Evolutionary conservation across 1,140 invertebrate genomes (phyloP).

Genomic region (Nebria ingens): DNA sequence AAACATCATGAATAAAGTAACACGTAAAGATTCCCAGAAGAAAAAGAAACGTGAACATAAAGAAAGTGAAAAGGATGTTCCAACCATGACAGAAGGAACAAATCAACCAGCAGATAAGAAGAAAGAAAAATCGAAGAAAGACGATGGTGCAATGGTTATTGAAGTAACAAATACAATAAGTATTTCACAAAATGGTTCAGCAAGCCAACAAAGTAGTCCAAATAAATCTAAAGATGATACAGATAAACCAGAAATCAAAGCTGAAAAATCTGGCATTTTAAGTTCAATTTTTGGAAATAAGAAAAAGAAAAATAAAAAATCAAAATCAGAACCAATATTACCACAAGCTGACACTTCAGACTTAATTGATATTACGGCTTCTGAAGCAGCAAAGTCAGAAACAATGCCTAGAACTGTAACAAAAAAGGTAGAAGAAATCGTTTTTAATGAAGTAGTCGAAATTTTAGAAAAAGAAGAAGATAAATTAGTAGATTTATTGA

Average conservation of each 20-base stretch:
- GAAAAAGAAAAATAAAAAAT: constrained; percentile 3
- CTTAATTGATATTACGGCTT: no score
- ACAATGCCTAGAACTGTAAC: neutral
- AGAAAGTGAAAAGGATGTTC: neutral
- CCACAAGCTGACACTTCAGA: neutral
- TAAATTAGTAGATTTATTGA: constrained; percentile 25
- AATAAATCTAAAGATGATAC: neutral
- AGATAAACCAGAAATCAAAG: constrained; percentile 9
- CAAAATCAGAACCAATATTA: neutral
- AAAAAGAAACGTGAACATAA: neutral
- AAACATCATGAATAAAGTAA: constrained; percentile 2
- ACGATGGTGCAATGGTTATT: neutral
- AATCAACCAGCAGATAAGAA: neutral
- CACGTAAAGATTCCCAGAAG: neutral
- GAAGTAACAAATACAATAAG: neutral
- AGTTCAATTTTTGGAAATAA: neutral
- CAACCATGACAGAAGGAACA: neutral
- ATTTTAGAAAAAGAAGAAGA: neutral
- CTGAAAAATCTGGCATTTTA: constrained; percentile 7
- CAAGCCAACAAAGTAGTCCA: neutral
- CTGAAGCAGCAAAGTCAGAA: neutral
- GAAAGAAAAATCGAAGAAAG: neutral
- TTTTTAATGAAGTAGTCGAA: neutral
- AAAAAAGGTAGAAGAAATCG: neutral
- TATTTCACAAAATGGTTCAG: neutral